Evolutionary conservation across 2,113 vertebrate species (phyloP).

Genomic region (Eurypyga helias): DNA sequence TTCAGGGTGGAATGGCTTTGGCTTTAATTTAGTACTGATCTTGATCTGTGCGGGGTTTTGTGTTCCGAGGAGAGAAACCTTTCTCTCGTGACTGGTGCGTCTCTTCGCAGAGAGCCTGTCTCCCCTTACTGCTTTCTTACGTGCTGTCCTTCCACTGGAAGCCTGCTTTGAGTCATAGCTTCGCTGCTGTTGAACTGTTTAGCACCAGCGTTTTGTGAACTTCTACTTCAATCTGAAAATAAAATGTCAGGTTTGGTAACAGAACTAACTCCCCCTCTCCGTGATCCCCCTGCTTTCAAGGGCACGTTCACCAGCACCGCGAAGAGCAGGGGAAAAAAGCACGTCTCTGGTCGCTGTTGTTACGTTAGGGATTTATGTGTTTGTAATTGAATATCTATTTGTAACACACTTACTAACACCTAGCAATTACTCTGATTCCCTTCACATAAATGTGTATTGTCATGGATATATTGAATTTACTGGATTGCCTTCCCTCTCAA

Average conservation of each 20-base stretch:
- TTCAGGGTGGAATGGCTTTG: conserved; percentile 17
- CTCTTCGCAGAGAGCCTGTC: neutral
- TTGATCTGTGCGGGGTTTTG: neutral
- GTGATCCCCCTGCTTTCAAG: neutral
- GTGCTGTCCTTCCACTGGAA: neutral
- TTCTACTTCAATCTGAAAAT: neutral
- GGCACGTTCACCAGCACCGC: neutral
- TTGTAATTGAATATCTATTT: neutral
- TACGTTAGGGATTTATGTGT: neutral
- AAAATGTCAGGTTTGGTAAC: neutral
- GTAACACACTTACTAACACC: neutral
- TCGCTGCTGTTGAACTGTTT: neutral
- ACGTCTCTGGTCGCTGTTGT: neutral
- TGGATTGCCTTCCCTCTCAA: neutral
- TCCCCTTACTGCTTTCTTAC: neutral
- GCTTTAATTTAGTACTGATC: conserved; percentile 21
- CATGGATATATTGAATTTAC: neutral
- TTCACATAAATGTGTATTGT: neutral
- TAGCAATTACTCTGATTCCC: neutral
- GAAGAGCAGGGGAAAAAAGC: neutral
- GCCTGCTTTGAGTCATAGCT: neutral
- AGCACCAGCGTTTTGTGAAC: neutral
- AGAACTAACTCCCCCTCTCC: neutral
- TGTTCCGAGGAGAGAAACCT: conserved; percentile 5
- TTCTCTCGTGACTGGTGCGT: neutral